These are phyloP conservation scores for Gymnarchus niloticus DNA, from an alignment of 2,113 vertebrate species.

Conservation along the genomic window DNA sequence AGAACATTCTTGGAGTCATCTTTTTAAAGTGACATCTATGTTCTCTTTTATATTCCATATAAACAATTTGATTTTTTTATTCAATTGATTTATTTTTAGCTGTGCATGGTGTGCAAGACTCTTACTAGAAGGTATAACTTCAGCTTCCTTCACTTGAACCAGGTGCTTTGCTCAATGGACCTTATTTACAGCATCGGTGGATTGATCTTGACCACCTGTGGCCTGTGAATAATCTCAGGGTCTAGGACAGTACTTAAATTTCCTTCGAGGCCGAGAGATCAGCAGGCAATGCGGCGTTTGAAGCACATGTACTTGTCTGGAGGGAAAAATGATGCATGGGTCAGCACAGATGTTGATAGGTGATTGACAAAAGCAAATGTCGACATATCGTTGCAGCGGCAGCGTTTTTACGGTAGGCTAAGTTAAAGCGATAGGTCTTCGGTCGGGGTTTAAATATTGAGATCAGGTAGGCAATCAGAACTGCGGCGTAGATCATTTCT, in stretches of 20 bases:
- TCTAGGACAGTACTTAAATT: background rate
- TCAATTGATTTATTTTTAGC: background rate
- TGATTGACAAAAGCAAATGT: no score
- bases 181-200: background rate
- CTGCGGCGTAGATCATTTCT: no score
- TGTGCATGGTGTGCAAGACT: no score
- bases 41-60: background rate
- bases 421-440: no score
- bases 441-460: no score
- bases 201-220: background rate
- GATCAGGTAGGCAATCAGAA: no score
- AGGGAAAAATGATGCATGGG: no score
- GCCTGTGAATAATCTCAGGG: background rate
- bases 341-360: no score
- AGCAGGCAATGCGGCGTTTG: background rate
- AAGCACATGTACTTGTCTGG: no score
- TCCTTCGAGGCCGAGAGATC: background rate
- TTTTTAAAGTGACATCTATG: background rate
- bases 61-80: background rate
- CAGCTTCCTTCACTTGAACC: background rate
- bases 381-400: no score
- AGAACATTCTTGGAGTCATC: background rate
- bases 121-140: no score
- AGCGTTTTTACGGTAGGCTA: no score
- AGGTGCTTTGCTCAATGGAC: background rate